phyloP scores from a whole-genome alignment of 2,888 invertebrate genomes.

The Troides oblongomaculatus region DNA sequence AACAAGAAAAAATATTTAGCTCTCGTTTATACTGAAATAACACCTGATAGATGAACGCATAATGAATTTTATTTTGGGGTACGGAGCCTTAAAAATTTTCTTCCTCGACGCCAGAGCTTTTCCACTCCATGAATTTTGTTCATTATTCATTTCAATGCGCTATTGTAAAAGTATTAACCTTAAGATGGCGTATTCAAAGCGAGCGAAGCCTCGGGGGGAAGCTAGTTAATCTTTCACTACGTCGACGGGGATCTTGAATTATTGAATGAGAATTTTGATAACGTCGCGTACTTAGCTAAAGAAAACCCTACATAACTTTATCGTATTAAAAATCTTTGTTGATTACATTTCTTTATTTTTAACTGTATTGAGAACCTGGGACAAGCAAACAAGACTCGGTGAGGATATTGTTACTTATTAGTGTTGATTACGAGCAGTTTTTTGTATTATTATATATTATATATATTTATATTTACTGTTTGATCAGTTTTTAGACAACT shows the following conservation, averaged over 20 bases:
- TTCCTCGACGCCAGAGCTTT: slow-evolving; percentile 9
- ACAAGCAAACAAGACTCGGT: too few relatives aligned
- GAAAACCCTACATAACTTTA: neutral
- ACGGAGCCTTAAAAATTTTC: slow-evolving; percentile 4
- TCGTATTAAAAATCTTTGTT: neutral
- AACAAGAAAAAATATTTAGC: too few relatives aligned
- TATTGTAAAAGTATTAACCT: slow-evolving; percentile 28
- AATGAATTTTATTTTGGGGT: slow-evolving; percentile 8
- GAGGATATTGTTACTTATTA: too few relatives aligned
- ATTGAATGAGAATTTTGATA: slow-evolving; percentile 12
- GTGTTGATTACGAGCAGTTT: too few relatives aligned
- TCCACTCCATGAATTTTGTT: slow-evolving; percentile 26
- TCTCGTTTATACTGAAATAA: too few relatives aligned
- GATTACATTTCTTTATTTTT: neutral
- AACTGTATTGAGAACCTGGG: too few relatives aligned
- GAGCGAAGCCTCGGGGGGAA: slow-evolving; percentile 11
- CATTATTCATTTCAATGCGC: slow-evolving; percentile 28
- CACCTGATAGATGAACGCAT: neutral
- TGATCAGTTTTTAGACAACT: too few relatives aligned
- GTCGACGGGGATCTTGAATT: slow-evolving; percentile 22
- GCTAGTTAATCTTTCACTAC: slow-evolving; percentile 28
- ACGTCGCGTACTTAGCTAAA: slow-evolving; percentile 6
- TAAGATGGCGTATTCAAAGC: slow-evolving; percentile 25
- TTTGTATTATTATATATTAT: too few relatives aligned
- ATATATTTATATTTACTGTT: too few relatives aligned